Evolutionary conservation across 2,888 invertebrate species (phyloP), one percentile per base, ranked within the genome.

Genomic region (Catonia carolina): DNA sequence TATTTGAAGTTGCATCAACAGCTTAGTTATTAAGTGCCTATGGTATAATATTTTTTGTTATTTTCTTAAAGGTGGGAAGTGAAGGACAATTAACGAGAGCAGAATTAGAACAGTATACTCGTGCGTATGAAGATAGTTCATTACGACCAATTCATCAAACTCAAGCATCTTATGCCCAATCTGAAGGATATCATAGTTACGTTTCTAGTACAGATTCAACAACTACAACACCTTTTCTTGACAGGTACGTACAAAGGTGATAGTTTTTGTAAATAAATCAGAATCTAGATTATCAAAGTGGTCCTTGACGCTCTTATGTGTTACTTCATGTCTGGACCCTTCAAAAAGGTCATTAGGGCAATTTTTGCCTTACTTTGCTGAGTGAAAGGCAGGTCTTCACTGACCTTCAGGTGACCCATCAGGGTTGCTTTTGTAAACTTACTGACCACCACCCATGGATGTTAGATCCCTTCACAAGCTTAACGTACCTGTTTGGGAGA

Each of bases 171-270:
- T 86, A 87, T 73, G 86, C 86, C 51, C 86, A 86, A 68, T 85
- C 85, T 53, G 86, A 87, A 73, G 86, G 86, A 52, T 87, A 86
- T 71, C 86, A 86, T 70, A 85, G 86, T 70, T 87, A 87, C 71
- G 86, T 87, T 22, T 85, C 85, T 58, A 84, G 85, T 68, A 83
- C 85, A 36, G 86, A 86, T 70, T 85, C 85, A 7, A 84, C 83
- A 52, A 75, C 74, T 17, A 82, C 82, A 42, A 86, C 87, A 4
- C 87, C 87, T 33, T 85, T 88, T 71, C 73, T 87, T 64, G 87
- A 88, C 71, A 79, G 86, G 75, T 78, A 68, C 42, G 18, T n/a
- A n/a, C n/a, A n/a, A n/a, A n/a, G n/a, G n/a, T n/a, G n/a, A n/a
- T n/a, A n/a, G n/a, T n/a, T n/a, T n/a, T n/a, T n/a, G n/a, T n/a